These are phyloP conservation scores for Dipodomys merriami DNA, from an alignment of 2,113 vertebrate genomes.

Conservation along the genomic window DNA sequence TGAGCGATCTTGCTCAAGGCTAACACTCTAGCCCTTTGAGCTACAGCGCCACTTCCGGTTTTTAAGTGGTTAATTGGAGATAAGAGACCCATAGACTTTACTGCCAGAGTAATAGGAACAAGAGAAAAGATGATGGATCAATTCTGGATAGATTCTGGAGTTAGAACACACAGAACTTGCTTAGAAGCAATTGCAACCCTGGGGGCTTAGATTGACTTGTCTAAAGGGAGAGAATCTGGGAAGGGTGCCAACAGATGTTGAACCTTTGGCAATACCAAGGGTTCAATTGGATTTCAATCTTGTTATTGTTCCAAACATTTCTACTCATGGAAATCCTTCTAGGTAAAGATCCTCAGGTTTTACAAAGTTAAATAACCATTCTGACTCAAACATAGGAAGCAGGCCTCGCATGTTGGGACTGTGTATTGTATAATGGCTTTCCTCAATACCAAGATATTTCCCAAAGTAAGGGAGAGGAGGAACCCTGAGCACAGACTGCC, in stretches of 20 bases:
- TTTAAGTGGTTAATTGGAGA: no score
- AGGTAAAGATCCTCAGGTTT: background rate
- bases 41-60: no score
- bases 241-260: background rate
- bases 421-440: background rate
- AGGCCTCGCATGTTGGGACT: background rate
- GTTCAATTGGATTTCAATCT: background rate
- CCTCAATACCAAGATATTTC: background rate
- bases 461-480: background rate
- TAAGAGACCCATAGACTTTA: background rate
- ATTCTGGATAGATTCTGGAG: background rate
- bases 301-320: background rate
- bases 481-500: background rate
- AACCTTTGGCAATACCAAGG: background rate
- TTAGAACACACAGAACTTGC: background rate
- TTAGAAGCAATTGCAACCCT: background rate
- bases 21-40: no score
- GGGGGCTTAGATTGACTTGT: background rate
- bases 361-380: background rate
- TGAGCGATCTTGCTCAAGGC: background rate
- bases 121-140: background rate
- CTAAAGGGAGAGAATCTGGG: background rate
- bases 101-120: accelerated
- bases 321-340: background rate
- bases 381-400: background rate